Evolutionary conservation across 1,140 invertebrate species (phyloP).

Genomic region (Halesus radiatus): DNA sequence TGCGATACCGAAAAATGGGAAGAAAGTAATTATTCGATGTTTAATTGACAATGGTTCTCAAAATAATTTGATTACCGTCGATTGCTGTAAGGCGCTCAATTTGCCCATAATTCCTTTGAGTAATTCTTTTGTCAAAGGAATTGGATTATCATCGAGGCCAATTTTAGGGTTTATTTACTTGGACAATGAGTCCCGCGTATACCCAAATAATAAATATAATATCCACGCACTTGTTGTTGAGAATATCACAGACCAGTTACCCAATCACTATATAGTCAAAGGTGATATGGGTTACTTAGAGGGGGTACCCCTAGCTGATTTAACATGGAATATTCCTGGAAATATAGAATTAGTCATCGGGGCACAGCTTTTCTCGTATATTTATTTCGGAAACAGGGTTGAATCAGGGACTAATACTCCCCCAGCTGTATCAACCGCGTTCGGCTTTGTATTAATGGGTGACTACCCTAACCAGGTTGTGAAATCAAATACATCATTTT

Average conservation of each 20-base stretch:
- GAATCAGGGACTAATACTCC: too few relatives aligned
- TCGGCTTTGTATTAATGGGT: too few relatives aligned
- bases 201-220: neutral
- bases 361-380: too few relatives aligned
- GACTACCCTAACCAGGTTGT: too few relatives aligned
- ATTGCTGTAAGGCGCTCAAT: neutral
- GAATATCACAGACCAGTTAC: neutral
- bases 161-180: neutral
- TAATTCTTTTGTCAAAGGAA: too few relatives aligned
- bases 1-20: neutral
- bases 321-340: neutral
- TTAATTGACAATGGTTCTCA: neutral
- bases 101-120: too few relatives aligned
- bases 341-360: too few relatives aligned
- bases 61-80: neutral
- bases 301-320: neutral
- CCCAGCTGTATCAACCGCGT: too few relatives aligned
- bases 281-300: neutral
- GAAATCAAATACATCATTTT: too few relatives aligned
- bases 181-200: neutral
- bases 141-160: too few relatives aligned
- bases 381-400: too few relatives aligned
- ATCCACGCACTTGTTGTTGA: neutral
- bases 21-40: neutral
- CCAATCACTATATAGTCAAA: neutral